Evolutionary conservation across 2,888 invertebrate species (phyloP).

Genomic region (Heteromurus nitidus): DNA sequence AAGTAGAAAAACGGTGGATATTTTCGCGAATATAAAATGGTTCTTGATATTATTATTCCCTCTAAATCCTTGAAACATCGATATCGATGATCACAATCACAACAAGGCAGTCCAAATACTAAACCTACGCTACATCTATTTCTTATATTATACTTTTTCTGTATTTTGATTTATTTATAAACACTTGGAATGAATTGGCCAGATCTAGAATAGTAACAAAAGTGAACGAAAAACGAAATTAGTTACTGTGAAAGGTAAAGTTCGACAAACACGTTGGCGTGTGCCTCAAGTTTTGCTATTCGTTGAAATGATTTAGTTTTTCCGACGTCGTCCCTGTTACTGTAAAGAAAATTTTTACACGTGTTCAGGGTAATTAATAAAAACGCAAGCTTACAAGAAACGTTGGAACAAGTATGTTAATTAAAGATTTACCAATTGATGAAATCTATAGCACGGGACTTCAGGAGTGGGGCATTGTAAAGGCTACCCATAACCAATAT

Average conservation of each 20-base stretch:
- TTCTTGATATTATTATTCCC: too few relatives aligned
- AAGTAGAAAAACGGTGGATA: too few relatives aligned
- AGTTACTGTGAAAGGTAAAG: slow-evolving; percentile 70
- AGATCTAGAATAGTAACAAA: background rate
- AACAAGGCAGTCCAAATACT: too few relatives aligned
- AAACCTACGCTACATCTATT: background rate
- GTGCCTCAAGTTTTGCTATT: slow-evolving; percentile 66
- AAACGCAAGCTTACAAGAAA: background rate
- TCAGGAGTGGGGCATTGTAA: slow-evolving; percentile 66
- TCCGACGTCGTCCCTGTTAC: slow-evolving; percentile 71
- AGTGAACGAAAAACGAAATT: background rate
- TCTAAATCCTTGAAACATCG: too few relatives aligned
- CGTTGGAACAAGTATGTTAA: background rate
- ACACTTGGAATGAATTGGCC: background rate
- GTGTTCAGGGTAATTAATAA: too few relatives aligned
- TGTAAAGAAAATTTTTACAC: slow-evolving; percentile 34
- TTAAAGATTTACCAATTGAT: slow-evolving; percentile 63
- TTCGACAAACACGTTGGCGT: slow-evolving; percentile 72
- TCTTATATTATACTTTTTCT: background rate
- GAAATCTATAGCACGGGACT: slow-evolving; percentile 70
- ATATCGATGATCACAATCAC: too few relatives aligned
- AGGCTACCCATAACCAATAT: slow-evolving; percentile 69
- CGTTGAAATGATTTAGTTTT: slow-evolving; percentile 70
- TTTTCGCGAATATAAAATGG: too few relatives aligned
- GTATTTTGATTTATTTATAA: slow-evolving; percentile 5